Percentiles rank a stretch among this genome's conserved stretches.
phyloP scores from a whole-genome alignment of 1,140 invertebrate genomes.

The Anadara kagoshimensis region DNA sequence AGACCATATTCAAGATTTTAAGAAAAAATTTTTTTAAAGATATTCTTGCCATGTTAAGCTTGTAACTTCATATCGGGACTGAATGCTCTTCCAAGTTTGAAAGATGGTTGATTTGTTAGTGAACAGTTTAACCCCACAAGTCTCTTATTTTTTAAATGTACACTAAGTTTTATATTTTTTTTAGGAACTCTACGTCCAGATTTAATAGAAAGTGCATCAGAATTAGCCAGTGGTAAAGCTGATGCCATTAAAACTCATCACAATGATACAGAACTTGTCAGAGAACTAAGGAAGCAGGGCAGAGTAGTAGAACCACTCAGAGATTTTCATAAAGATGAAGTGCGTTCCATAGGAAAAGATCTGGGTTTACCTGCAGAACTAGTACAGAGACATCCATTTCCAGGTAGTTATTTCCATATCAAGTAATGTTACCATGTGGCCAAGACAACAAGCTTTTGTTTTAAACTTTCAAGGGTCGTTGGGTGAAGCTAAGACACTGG shows the following conservation, averaged over 20 bases:
- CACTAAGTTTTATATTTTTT: background rate
- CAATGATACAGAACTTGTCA: slow-evolving; percentile 97
- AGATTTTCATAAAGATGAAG: slow-evolving; percentile 99
- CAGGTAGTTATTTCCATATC: slow-evolving; percentile 78
- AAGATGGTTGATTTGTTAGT: no score
- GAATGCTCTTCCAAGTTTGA: no score
- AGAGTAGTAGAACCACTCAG: slow-evolving; percentile 97
- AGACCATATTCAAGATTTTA: no score
- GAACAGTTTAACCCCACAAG: no score
- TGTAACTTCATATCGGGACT: no score
- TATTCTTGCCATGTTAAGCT: no score
- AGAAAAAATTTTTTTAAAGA: no score
- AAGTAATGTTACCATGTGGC: background rate
- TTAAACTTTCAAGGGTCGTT: no score
- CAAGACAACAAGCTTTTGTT: background rate
- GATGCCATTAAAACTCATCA: slow-evolving; percentile 99
- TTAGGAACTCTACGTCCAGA: slow-evolving; percentile 95
- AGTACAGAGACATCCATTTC: slow-evolving; percentile 97
- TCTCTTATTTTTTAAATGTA: no score
- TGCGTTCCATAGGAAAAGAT: slow-evolving; percentile 85
- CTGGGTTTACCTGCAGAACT: slow-evolving; percentile 90
- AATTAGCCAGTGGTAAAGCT: slow-evolving; percentile 87
- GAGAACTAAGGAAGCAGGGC: slow-evolving; percentile 86
- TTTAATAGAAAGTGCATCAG: slow-evolving; percentile 97
- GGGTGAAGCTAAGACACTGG: no score